Evolutionary conservation across 2,888 invertebrate species (phyloP), one percentile per base, ranked within the genome.

Genomic region (Encarsia formosa): DNA sequence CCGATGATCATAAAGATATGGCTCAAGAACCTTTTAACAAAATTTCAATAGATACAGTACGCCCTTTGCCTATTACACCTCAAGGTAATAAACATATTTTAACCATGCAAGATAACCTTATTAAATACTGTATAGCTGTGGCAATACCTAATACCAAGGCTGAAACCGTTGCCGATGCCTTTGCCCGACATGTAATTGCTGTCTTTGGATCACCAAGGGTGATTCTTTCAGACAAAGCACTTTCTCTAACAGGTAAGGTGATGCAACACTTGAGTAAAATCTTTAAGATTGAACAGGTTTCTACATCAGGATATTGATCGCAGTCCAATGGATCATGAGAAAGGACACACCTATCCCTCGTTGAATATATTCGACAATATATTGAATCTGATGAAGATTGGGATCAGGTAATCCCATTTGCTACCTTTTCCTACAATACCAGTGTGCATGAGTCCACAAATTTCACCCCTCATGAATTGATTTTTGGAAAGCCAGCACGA

Each of bases 1-100:
- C 60, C 63, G 0, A 47, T 65, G 57, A 42, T 60, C 0, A 41
- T 57, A 2, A 61, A 0, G 56, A 61, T 15, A 59, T 52, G 1
- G 58, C 56, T 0, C 38, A 46, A 0, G 49, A 56, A 23, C 32
- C 48, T 2, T 61, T 58, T n/a, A 50, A 59, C 5, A 59, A 59
- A 8, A 47, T 56, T 0, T 57, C 56, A 0, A 42, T 59, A 6
- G 49, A 58, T 22, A 58, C 44, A 0, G 53, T 57, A 13, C 51
- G 54, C 0, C 53, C 52, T 13, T 20, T 52, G 2, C 46, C 45
- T 3, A 45, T 26, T 1, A 57, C 52, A 0, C 49, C 54, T 0
- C 43, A 35, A 3, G 58, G 56, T 0, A 53, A 59, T 11, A 15
- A 19, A 9, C 55, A 59, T 8, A 46, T 61, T 1, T 39, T 57